Percentiles rank a stretch among this genome's conserved stretches.
Conservation (phyloP, 2,113 vertebrate species). For the Symphodus melops region DNA sequence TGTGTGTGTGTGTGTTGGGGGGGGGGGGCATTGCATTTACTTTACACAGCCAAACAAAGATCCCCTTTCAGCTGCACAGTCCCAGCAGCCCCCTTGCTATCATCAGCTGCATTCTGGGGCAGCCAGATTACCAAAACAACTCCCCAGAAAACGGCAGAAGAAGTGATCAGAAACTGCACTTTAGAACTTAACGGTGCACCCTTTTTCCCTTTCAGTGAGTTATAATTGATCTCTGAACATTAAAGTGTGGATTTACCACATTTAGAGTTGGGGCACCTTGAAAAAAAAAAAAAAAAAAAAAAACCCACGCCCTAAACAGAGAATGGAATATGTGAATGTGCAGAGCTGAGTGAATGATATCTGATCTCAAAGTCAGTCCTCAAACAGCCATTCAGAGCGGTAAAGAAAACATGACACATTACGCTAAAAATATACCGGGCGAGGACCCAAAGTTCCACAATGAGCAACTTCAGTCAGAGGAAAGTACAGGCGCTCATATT, state of each 20-base stretch:
- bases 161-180: constrained; percentile 6
- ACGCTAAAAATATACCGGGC: constrained; percentile 70
- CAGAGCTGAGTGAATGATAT: constrained; percentile 56
- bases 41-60: constrained; percentile 72
- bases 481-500: constrained; percentile 43
- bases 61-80: constrained; percentile 70
- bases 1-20: too few species aligned
- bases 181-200: too few species aligned
- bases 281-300: too few species aligned
- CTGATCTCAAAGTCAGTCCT: constrained; percentile 62
- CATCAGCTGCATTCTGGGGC: constrained; percentile 43
- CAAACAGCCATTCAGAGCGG: constrained; percentile 57
- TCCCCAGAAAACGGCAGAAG: not conserved
- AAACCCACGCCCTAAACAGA: constrained; percentile 27
- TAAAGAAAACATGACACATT: constrained; percentile 76
- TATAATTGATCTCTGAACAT: constrained; percentile 8
- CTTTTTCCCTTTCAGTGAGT: too few species aligned
- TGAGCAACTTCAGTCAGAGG: constrained; percentile 55
- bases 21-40: constrained; percentile 56
- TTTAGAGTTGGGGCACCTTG: constrained; percentile 23
- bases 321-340: constrained; percentile 66
- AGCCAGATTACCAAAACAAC: constrained; percentile 22
- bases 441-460: constrained; percentile 62
- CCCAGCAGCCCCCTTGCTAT: constrained; percentile 39
- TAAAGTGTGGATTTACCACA: constrained; percentile 20